phyloP scores from a whole-genome alignment of 2,888 invertebrate species.

The Sclerodermus sp. region DNA sequence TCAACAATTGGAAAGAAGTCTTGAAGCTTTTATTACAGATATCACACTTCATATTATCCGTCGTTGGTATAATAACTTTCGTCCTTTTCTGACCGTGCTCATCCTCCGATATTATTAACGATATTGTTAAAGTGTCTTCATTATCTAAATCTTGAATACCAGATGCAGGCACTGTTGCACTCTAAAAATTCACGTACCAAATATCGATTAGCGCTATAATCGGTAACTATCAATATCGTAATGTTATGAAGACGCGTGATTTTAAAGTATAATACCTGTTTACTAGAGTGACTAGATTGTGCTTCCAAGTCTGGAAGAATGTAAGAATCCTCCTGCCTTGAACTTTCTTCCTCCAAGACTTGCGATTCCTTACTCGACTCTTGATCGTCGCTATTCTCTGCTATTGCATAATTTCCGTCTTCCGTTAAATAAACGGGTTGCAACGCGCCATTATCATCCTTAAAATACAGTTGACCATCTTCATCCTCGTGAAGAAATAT shows the following conservation, averaged over 20 bases:
- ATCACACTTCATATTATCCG: conserved; percentile 56
- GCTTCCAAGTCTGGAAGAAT: conserved; percentile 41
- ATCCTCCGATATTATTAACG: conserved; percentile 56
- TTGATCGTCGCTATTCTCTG: conserved; percentile 45
- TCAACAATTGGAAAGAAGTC: conserved; percentile 53
- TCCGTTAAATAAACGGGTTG: conserved; percentile 53
- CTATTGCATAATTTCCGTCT: conserved; percentile 54
- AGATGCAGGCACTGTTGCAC: conserved; percentile 24
- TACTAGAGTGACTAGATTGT: conserved; percentile 22
- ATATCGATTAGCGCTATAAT: too few relatives aligned
- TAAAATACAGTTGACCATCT: conserved; percentile 53
- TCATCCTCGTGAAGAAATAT: conserved; percentile 54
- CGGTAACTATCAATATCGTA: too few relatives aligned
- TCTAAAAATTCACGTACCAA: conserved; percentile 23
- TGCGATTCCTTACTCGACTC: conserved; percentile 34
- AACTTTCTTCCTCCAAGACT: conserved; percentile 26
- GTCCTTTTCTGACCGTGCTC: conserved; percentile 57
- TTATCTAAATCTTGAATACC: conserved; percentile 42
- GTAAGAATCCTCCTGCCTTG: conserved; percentile 31
- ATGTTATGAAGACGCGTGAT: too few relatives aligned
- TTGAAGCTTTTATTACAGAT: conserved; percentile 61
- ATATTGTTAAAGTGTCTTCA: conserved; percentile 57
- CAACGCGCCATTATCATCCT: conserved; percentile 49
- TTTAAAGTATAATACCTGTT: conserved; percentile 38
- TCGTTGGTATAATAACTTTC: conserved; percentile 57